Conservation (phyloP, 1,140 invertebrate genomes). For the Drosophila aff. region DNA sequence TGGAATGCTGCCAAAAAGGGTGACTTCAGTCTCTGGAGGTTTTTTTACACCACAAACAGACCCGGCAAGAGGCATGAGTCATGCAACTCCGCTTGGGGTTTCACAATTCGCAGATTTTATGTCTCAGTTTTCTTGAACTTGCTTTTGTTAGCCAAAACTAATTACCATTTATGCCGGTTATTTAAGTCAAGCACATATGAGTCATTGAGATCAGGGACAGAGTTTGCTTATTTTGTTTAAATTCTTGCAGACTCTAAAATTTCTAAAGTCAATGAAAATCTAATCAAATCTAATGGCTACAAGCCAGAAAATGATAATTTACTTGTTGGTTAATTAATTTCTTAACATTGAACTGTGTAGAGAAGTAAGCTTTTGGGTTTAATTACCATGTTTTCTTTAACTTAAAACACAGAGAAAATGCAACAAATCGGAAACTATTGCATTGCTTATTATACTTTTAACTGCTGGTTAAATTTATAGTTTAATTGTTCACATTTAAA, state of each 20-base stretch:
- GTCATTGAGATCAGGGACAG: conserved; percentile 11
- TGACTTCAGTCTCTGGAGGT: conserved; percentile 10
- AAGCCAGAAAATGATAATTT: too few species aligned
- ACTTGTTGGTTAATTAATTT: too few species aligned
- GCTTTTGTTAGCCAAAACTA: conserved; percentile 9
- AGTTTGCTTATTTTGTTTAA: not conserved
- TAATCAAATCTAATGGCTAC: too few species aligned
- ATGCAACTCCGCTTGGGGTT: conserved; percentile 14
- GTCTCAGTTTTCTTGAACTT: conserved; percentile 17
- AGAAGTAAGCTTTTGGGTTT: too few species aligned
- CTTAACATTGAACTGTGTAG: too few species aligned
- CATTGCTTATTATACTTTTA: not conserved
- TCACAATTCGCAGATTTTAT: conserved; percentile 10
- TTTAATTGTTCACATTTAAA: not conserved
- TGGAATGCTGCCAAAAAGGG: conserved; percentile 16
- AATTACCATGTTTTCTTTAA: not conserved
- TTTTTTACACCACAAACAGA: conserved; percentile 1
- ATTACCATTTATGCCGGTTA: conserved; percentile 15
- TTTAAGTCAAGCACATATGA: conserved; percentile 9
- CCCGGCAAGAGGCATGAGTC: conserved; percentile 11
- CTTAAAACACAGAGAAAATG: too few species aligned
- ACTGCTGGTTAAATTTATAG: not conserved
- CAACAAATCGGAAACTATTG: too few species aligned
- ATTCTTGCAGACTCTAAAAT: not conserved
- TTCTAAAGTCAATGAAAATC: too few species aligned